Conservation (phyloP, 2,888 invertebrate species). For the Desoria tigrina region DNA sequence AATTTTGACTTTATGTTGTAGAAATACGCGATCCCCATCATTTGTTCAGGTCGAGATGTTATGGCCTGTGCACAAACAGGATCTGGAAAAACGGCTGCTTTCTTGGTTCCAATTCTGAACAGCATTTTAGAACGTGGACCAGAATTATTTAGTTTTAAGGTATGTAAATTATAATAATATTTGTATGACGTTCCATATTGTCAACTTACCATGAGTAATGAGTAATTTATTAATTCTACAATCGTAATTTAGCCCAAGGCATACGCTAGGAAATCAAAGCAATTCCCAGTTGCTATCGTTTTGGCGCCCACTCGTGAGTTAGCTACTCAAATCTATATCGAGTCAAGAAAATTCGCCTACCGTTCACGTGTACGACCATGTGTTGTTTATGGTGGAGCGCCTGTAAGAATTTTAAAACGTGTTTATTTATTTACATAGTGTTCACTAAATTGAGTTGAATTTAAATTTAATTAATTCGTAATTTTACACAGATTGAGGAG, state of each 20-base stretch:
- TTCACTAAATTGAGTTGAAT: too few species aligned
- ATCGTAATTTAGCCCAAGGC: conserved; percentile 41
- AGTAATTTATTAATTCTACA: not conserved
- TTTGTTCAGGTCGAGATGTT: conserved; percentile 86
- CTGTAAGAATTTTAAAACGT: conserved; percentile 46
- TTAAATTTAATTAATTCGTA: too few species aligned
- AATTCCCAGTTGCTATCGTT: conserved; percentile 92
- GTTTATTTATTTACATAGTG: too few species aligned
- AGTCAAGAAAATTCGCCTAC: conserved; percentile 97
- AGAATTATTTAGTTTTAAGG: conserved; percentile 51
- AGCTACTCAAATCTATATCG: conserved; percentile 99
- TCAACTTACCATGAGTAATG: not conserved
- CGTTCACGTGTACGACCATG: conserved; percentile 94
- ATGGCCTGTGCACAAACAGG: conserved; percentile 96
- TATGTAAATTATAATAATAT: conserved; percentile 3
- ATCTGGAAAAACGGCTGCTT: conserved; percentile 97
- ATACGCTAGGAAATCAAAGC: conserved; percentile 63
- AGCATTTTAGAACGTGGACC: conserved; percentile 94
- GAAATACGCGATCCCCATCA: conserved; percentile 98
- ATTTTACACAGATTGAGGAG: conserved; percentile 73
- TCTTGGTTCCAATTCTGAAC: conserved; percentile 95
- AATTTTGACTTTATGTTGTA: conserved; percentile 60
- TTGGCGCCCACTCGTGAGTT: conserved; percentile 97
- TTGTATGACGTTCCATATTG: not conserved
- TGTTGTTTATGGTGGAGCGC: conserved; percentile 68